Conservation (phyloP, 2,113 vertebrate genomes). For the Myodes glareolus region DNA sequence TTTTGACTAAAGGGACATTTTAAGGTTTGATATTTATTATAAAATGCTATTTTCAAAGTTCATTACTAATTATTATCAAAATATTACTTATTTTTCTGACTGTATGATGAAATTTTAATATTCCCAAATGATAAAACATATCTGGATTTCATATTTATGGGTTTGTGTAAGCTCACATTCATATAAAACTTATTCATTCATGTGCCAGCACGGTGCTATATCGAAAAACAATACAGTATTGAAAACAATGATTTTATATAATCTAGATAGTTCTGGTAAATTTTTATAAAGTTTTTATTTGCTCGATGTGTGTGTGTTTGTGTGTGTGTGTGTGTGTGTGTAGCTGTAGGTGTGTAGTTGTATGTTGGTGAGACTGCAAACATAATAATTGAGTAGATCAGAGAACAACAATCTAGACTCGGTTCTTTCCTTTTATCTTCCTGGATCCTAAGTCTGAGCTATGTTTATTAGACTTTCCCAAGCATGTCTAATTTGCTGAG, state of each 20-base stretch:
- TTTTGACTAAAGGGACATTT: not conserved
- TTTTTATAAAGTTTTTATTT: not conserved
- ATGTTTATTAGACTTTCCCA: not conserved
- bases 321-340: not conserved
- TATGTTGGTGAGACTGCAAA: fast-evolving
- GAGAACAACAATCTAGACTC: not conserved
- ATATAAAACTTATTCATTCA: not conserved
- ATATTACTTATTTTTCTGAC: not conserved
- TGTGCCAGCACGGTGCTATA: not conserved
- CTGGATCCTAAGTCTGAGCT: too few species aligned
- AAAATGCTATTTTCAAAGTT: not conserved
- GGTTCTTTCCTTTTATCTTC: not conserved
- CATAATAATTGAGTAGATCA: too few species aligned
- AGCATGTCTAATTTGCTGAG: not conserved
- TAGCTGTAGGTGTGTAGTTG: too few species aligned
- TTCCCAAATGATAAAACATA: not conserved
- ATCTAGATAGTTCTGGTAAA: not conserved
- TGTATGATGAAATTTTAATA: not conserved
- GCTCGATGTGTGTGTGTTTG: not conserved
- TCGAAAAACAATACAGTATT: not conserved
- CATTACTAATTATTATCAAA: not conserved
- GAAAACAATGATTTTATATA: not conserved
- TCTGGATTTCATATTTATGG: not conserved
- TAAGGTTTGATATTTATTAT: not conserved
- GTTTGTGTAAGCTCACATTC: not conserved